Base-by-base conservation (phyloP, 2,888 invertebrate genomes). In the Aleiodes testaceus region DNA sequence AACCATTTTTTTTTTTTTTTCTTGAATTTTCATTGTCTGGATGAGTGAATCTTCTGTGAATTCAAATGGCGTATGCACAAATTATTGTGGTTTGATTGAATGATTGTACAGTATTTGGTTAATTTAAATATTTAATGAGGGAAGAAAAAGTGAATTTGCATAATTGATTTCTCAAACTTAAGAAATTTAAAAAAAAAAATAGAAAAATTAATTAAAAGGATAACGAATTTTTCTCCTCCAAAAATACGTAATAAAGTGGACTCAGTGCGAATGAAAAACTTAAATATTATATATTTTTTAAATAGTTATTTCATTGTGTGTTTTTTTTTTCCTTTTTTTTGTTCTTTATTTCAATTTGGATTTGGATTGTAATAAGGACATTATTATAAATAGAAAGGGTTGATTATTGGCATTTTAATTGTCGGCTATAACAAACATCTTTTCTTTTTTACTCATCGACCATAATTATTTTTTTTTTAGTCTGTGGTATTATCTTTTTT, bases 81-180 rank as follows among this genome's bases (percentile, higher is more conserved):
- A 66, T 66, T 30, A 50, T 14, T 16, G 59, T 59, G 59, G 59
- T 59, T 59, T 59, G 59, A 59, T 59, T 59, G 59, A 59, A 59
- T 59, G 18, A 59, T 36, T 71, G 66, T 71, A 71, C 71, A 71
- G 71, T 71, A 71, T 71, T 71, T 44, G 26, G 66, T 66, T 50
- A 70, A 59, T 59, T 59, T 59, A 59, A 42, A 59, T 59, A 59
- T 36, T 59, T 36, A 59, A 59, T 59, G 59, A 36, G 36, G 36
- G 9, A 59, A 59, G 16, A 36, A 59, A 59, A 36, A 36, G 16
- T 42, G 18, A 36, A 30, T 55, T 53, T 53, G 20, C 53, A 53
- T 53, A 14, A 30, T 14, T 55, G 14, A 36, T 16, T 5, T 55
- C 6, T 55, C 42, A 3, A n/a, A 11, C 2, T n/a, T 50, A 18